Evolutionary conservation across 1,140 invertebrate species (phyloP).

Genomic region (Monomorium pharaonis): DNA sequence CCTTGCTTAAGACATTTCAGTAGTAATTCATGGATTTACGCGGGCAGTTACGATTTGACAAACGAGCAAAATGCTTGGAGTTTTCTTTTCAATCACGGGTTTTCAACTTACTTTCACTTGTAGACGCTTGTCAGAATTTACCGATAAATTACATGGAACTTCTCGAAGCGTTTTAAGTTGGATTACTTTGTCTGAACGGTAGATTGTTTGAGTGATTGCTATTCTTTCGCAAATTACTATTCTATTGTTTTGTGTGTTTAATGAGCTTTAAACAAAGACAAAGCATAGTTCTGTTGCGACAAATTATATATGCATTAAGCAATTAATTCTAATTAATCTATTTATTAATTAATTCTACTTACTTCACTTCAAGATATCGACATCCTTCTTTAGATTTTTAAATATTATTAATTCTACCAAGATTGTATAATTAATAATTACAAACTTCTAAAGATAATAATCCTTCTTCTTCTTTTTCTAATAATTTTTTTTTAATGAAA

Average conservation of each 20-base stretch:
- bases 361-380: neutral
- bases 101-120: conserved; percentile 36
- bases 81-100: conserved; percentile 41
- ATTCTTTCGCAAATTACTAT: conserved; percentile 8
- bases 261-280: neutral
- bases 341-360: conserved; percentile 6
- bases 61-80: conserved; percentile 14
- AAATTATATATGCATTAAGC: conserved; percentile 1
- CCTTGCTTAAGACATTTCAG: neutral
- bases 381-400: neutral
- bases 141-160: conserved; percentile 41
- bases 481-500: neutral
- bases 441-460: neutral
- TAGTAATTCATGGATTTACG: conserved; percentile 9
- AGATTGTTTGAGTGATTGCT: conserved; percentile 43
- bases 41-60: conserved; percentile 5
- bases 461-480: no score
- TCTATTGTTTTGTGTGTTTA: neutral
- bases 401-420: neutral
- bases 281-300: neutral
- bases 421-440: neutral
- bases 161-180: conserved; percentile 35
- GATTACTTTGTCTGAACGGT: conserved; percentile 26
- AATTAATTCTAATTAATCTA: neutral
- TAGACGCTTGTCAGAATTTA: conserved; percentile 34